phyloP scores from a whole-genome alignment of 2,888 invertebrate genomes.

The Drosophila eohydei region DNA sequence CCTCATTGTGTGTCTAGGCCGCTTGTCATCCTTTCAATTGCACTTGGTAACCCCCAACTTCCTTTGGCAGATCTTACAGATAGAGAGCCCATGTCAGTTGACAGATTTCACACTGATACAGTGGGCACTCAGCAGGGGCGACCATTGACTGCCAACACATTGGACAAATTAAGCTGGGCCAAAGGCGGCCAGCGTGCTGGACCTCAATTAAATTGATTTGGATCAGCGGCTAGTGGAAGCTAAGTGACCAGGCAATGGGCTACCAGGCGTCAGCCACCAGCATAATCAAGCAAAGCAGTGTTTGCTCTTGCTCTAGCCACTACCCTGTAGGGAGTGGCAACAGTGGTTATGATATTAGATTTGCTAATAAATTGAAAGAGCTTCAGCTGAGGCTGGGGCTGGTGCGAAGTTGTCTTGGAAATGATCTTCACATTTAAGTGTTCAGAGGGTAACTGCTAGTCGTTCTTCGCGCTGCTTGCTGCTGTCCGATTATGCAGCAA shows the following conservation, averaged over 20 bases:
- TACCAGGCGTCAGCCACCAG: slow-evolving; percentile 27
- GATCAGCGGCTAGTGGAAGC: slow-evolving; percentile 55
- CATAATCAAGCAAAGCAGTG: slow-evolving; percentile 45
- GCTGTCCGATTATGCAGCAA: slow-evolving; percentile 61
- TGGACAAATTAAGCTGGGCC: slow-evolving; percentile 65
- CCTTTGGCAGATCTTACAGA: slow-evolving; percentile 31
- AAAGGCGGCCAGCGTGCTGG: slow-evolving; percentile 57
- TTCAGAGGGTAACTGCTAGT: neutral
- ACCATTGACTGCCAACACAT: slow-evolving; percentile 51
- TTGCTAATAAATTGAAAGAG: neutral
- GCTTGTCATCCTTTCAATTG: slow-evolving; percentile 32
- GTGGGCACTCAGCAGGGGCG: slow-evolving; percentile 17
- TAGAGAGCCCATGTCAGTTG: slow-evolving; percentile 29
- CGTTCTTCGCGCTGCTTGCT: neutral
- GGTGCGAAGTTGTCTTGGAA: neutral
- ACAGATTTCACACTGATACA: slow-evolving; percentile 55
- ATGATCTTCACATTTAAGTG: too few species aligned
- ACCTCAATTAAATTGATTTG: slow-evolving; percentile 80
- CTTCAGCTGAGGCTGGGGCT: neutral
- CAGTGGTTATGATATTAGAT: neutral
- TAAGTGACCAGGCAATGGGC: slow-evolving; percentile 27
- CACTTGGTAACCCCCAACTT: slow-evolving; percentile 46
- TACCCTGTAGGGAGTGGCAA: neutral
- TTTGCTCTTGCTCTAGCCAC: slow-evolving; percentile 7
- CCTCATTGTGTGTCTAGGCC: slow-evolving; percentile 1